Base-by-base conservation (phyloP, 1,140 invertebrate species). In the Conus betulinus region DNA sequence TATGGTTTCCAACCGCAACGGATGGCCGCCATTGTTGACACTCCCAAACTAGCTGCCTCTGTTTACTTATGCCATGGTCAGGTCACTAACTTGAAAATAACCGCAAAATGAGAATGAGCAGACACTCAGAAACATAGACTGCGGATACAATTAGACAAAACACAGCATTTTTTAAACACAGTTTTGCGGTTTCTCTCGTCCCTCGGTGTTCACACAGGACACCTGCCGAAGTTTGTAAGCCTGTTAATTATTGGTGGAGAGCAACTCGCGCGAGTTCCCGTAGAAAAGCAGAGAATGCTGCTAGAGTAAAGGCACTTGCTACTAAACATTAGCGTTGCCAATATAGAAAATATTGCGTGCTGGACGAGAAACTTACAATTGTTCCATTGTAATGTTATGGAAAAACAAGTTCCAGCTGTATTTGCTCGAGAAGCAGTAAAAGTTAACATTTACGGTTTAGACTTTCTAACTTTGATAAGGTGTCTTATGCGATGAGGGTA, bases 1-100 rank as follows among this genome's bases (percentile, higher is more conserved):
- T 71, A 78, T 78, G 27, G 85, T 87, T 78, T 87, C 85, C 85
- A 87, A 87, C 85, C 71, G 67, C 85, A 76, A 87, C 71, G 13
- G 55, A 78, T 39, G 71, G 52, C 85, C 74, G 85, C 71, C 71
- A 87, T 87, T 52, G 25, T 27, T 27, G 51, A 52, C 11, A 17
- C 53, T 23, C 39, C 39, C 17, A 78, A 25, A 25, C 39, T 78
- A 20, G 11, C 27, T 5, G 4, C 17, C 63, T 84, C 11, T 23
- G 23, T 57, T 53, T 27, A n/a, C 25, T 63, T 3, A 55, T 8
- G 25, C 3, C 81, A n/a, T 55, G 10, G 1, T 10, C 8, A 6
- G 27, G 67, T 5, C 23, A 7, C 17, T 57, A n/a, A 8, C 51
- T 53, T 15, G 53, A 57, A 15, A 10, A 27, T 3, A 15, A 23